Evolutionary conservation across 2,797 vertebrate genomes (phyloP), one percentile per base, ranked within the genome.

Genomic region (Sardinella longiceps): DNA sequence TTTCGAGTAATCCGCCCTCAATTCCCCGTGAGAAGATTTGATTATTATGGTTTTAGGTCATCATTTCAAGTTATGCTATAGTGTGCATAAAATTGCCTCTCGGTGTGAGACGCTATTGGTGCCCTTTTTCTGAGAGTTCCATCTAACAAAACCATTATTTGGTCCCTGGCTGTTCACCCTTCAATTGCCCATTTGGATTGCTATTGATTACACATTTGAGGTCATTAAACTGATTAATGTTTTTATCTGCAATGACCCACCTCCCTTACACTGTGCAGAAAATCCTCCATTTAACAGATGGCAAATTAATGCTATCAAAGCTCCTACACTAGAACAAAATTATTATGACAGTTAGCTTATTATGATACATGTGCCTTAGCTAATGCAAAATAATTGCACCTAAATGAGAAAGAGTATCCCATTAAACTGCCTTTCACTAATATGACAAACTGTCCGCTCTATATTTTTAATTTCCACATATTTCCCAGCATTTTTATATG

Each of bases 341-440:
- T 33, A 81, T 84, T 33, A 81, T 84, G 88, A 88, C 88, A 88
- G 85, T 86, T 84, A 63, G 80, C 46, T 83, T 87, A 90, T 90
- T 87, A 87, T 89, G 88, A 88, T 85, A 87, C 88, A 89, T 90
- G 83, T 86, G 83, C 80, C 87, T 82, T 66, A 46, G 82, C 83
- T 89, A 88, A 90, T 87, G 82, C 80, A 80, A 23, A 70, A 37
- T 89, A 82, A 89, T 84, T 88, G 83, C 45, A 48, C 82, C 81
- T 84, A 81, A 87, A 89, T 66, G 80, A 83, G 77, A 83, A 33
- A 74, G 60, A 80, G 80, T 51, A 77, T 23, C 70, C 70, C 20
- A 77, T 43, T 43, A 39, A 77, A 23, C 5, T 15, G 70, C 20
- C 70, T 77, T 43, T 43, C 5, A 39, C 70, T 20, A 77, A 39